Percentiles rank a stretch among this genome's conserved stretches.
Conservation (phyloP, 1,140 invertebrate species). For the Bombus waltoni region DNA sequence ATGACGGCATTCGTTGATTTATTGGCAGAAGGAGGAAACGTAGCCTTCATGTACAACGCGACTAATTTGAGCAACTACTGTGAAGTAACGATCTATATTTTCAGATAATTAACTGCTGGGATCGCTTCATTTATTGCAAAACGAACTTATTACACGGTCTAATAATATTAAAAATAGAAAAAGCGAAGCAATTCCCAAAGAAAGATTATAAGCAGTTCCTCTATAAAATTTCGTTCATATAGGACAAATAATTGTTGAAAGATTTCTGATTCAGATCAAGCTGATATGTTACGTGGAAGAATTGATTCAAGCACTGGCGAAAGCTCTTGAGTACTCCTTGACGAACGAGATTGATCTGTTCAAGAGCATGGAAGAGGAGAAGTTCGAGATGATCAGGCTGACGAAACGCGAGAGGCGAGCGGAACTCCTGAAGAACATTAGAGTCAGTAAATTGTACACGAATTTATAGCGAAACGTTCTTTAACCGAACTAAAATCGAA, state of each 20-base stretch:
- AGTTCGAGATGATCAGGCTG: slow-evolving; percentile 90
- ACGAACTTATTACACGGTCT: not conserved
- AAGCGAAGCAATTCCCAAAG: too few relatives aligned
- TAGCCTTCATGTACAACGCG: slow-evolving; percentile 90
- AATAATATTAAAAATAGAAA: not conserved
- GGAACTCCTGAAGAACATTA: slow-evolving; percentile 85
- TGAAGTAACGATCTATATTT: slow-evolving; percentile 79
- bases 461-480: too few relatives aligned
- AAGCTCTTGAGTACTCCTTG: slow-evolving; percentile 86
- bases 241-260: slow-evolving; percentile 22
- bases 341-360: slow-evolving; percentile 87
- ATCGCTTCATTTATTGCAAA: not conserved
- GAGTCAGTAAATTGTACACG: slow-evolving; percentile 77
- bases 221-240: not conserved
- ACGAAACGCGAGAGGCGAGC: slow-evolving; percentile 86
- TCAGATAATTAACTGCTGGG: not conserved
- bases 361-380: slow-evolving; percentile 90
- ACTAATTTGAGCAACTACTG: slow-evolving; percentile 83
- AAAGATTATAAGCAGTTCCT: not conserved
- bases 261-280: slow-evolving; percentile 79
- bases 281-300: slow-evolving; percentile 86
- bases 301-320: slow-evolving; percentile 85
- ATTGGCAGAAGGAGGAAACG: slow-evolving; percentile 90
- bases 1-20: slow-evolving; percentile 83
- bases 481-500: not conserved